phyloP scores from a whole-genome alignment of 2,888 invertebrate species.

The Branchinecta sandiegonensis region DNA sequence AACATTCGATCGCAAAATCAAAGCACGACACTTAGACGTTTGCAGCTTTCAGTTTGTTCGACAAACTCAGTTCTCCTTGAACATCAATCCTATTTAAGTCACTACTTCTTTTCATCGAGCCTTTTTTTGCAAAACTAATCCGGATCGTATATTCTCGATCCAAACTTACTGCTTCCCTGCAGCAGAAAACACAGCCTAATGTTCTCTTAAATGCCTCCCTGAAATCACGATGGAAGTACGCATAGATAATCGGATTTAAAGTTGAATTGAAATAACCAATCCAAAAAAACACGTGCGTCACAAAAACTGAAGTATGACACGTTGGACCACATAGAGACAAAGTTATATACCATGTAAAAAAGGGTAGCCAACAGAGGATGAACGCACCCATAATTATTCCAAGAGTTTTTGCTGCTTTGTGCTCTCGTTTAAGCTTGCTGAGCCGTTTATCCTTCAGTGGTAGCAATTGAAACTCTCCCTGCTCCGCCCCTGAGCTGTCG shows the following conservation, averaged over 20 bases:
- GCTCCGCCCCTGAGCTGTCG: not conserved
- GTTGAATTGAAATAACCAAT: constrained; percentile 97
- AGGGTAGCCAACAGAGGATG: constrained; percentile 89
- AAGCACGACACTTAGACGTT: too few relatives aligned
- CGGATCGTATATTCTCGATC: not conserved
- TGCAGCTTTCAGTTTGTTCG: too few relatives aligned
- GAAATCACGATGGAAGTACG: constrained; percentile 95
- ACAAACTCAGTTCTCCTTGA: too few relatives aligned
- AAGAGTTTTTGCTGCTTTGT: constrained; percentile 85
- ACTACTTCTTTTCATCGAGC: not conserved
- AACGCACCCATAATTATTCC: constrained; percentile 97
- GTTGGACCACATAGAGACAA: constrained; percentile 64
- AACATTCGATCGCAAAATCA: too few relatives aligned
- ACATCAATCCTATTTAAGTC: not conserved
- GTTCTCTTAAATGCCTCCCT: constrained; percentile 92
- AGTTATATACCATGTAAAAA: constrained; percentile 86
- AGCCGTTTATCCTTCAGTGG: constrained; percentile 78
- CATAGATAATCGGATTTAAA: constrained; percentile 77
- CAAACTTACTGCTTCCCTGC: constrained; percentile 30
- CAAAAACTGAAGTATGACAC: constrained; percentile 65
- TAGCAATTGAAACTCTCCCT: constrained; percentile 53
- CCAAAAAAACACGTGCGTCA: constrained; percentile 90
- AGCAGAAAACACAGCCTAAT: constrained; percentile 71
- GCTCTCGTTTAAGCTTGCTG: constrained; percentile 82
- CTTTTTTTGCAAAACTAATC: not conserved